Base-by-base conservation (phyloP, 2,888 invertebrate genomes). In the Thereva nobilitata region DNA sequence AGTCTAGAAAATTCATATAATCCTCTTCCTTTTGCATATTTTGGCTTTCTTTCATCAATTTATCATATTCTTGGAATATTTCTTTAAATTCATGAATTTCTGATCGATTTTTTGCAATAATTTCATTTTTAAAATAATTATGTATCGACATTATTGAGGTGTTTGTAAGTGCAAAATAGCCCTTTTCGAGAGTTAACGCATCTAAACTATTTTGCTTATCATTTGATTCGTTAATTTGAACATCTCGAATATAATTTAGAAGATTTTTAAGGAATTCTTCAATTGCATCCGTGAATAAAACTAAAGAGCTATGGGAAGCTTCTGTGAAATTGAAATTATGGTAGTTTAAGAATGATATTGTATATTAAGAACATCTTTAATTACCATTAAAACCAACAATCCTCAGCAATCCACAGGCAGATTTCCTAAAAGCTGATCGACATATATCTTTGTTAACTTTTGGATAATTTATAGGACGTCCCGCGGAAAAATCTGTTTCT, bases 11-110 rank as follows among this genome's bases (percentile, higher is more conserved):
- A 69, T 77, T 78, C 59, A 79, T 75, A 61, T 77, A 77, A 50
- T 79, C 79, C 34, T 74, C 76, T 53, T 78, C 79, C n/a, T 76
- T 78, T 61, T 79, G 78, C 75, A 79, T 76, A 69, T 73, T 78
- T 69, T 79, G 78, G 54, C 79, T 80, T 70, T 80, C 79, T 70
- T 80, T 79, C 78, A 79, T 79, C 4, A 80, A 71, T 67, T 80
- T 78, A 41, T 80, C 78, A 67, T 80, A 80, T 54, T 80, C 80
- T 57, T 77, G 76, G 8, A 77, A 73, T 4, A 78, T 77, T 7
- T 76, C 76, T 37, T 77, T 76, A 67, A 80, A 80, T 68, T 80
- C 78, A 0, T 72, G 72, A 4, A 80, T 79, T 70, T 79, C 80
- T 2, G 70, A 71, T 0, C 77, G 75, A 72, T 80, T 80, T 9